Conservation (phyloP, 2,113 vertebrate species). For the Lasiurus borealis region DNA sequence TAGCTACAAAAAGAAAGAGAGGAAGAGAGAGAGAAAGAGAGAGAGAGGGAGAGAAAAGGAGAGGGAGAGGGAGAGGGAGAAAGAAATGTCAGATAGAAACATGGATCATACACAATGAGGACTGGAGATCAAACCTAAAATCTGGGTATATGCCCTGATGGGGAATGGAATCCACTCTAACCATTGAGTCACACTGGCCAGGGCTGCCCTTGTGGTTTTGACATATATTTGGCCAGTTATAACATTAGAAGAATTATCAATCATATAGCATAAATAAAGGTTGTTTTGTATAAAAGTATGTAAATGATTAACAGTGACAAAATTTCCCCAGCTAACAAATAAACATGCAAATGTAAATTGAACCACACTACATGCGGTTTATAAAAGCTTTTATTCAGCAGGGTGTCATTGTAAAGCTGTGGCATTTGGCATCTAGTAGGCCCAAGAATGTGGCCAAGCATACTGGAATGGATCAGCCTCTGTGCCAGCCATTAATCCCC, state of each 20-base stretch:
- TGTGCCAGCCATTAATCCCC: conserved; percentile 55
- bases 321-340: not conserved
- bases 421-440: conserved; percentile 75
- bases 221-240: conserved; percentile 1
- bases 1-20: too few relatives aligned
- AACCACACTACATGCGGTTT: conserved; percentile 65
- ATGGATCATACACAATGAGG: not conserved
- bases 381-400: conserved; percentile 81
- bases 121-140: not conserved
- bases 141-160: not conserved
- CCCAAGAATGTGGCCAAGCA: conserved; percentile 78
- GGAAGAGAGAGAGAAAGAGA: too few relatives aligned
- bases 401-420: conserved; percentile 78
- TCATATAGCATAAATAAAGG: conserved; percentile 41
- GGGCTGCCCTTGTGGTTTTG: not conserved
- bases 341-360: conserved; percentile 22
- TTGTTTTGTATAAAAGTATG: conserved; percentile 31
- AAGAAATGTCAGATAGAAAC: not conserved
- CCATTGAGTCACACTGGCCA: not conserved
- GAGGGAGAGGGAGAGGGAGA: not conserved
- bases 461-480: conserved; percentile 80
- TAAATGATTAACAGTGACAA: conserved; percentile 2
- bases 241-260: conserved; percentile 34
- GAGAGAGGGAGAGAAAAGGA: too few relatives aligned
- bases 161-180: not conserved